phyloP scores from a whole-genome alignment of 2,797 vertebrate species.

The Dendrocincla tyrannina region DNA sequence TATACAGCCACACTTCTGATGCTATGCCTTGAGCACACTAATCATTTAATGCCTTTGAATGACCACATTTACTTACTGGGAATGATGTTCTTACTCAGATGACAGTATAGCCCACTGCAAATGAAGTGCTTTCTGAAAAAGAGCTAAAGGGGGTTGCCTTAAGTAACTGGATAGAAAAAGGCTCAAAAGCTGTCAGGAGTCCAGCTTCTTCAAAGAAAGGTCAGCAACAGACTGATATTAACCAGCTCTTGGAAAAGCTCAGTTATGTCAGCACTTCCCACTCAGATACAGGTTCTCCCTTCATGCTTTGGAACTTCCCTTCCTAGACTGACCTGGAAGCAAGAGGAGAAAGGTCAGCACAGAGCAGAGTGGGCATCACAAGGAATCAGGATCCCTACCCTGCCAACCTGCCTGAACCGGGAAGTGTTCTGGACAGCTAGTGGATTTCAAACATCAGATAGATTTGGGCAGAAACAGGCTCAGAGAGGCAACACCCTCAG shows the following conservation, averaged over 20 bases:
- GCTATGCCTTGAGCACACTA: neutral
- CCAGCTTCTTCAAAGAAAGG: neutral
- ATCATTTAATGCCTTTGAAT: neutral
- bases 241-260: neutral
- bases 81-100: neutral
- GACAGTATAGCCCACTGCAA: neutral
- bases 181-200: neutral
- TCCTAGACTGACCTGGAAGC: neutral
- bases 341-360: neutral
- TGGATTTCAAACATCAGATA: neutral
- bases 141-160: neutral
- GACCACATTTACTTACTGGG: neutral
- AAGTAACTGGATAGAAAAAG: neutral
- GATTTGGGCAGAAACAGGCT: neutral
- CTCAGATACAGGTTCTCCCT: neutral
- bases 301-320: neutral
- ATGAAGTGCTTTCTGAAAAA: neutral
- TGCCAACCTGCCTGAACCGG: neutral
- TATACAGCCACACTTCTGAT: neutral
- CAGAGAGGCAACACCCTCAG: neutral
- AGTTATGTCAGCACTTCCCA: neutral
- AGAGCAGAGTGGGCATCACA: neutral
- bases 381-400: neutral
- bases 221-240: fast-evolving
- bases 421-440: neutral